Conservation (phyloP, 2,113 vertebrate genomes). For the Trematocara nigrifrons region DNA sequence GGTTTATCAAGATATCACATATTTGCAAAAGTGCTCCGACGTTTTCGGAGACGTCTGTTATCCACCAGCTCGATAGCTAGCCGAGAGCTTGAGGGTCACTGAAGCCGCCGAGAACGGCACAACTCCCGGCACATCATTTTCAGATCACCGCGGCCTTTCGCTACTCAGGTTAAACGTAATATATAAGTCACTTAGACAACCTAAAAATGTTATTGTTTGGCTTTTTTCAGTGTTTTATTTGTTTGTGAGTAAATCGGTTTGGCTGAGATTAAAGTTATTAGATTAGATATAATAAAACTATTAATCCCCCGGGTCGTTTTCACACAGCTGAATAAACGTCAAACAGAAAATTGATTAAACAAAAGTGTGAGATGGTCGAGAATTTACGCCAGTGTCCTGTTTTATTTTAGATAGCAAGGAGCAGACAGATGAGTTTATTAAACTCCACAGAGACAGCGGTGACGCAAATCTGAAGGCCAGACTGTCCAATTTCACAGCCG, state of each 20-base stretch:
- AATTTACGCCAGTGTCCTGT: neutral
- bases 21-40: neutral
- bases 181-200: too few species aligned
- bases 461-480: too few species aligned
- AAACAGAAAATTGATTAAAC: neutral
- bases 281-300: too few species aligned
- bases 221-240: too few species aligned
- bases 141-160: neutral
- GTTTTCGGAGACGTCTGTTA: neutral
- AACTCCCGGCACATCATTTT: neutral
- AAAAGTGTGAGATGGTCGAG: neutral
- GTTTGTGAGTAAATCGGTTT: too few species aligned
- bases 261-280: too few species aligned
- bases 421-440: too few species aligned
- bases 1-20: neutral
- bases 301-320: fast-evolving
- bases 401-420: neutral
- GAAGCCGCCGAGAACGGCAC: neutral
- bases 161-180: neutral
- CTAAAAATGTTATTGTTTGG: fast-evolving
- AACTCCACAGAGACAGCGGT: too few species aligned
- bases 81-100: fast-evolving
- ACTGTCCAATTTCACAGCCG: too few species aligned
- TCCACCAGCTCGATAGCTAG: neutral
- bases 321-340: fast-evolving